phyloP scores from a whole-genome alignment of 35 echinoderm and acorn worm genomes.

The Diadema setosum region DNA sequence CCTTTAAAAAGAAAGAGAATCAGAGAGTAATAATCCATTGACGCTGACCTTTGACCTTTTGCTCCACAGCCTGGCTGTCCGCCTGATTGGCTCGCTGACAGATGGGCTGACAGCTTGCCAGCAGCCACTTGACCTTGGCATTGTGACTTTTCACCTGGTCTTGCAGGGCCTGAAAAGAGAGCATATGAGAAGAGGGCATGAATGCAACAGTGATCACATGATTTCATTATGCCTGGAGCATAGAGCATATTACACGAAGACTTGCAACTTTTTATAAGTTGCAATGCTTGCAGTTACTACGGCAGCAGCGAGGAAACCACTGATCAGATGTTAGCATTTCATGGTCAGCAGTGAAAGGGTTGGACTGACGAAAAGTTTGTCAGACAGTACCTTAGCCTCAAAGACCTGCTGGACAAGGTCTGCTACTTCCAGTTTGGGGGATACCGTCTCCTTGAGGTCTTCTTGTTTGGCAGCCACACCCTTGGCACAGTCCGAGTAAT shows the following conservation, averaged over 20 bases:
- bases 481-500: slow-evolving; percentile 18
- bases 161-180: slow-evolving; percentile 31
- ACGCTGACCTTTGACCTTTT: not conserved
- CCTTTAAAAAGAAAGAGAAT: too few species aligned
- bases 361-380: not conserved
- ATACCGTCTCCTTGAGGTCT: not conserved
- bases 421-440: slow-evolving; percentile 41
- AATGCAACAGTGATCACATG: too few species aligned
- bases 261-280: too few species aligned
- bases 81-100: slow-evolving; percentile 25
- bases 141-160: slow-evolving; percentile 50
- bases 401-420: slow-evolving; percentile 60
- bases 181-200: too few species aligned
- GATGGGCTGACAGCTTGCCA: slow-evolving; percentile 4
- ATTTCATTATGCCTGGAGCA: too few species aligned
- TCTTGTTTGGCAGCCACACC: slow-evolving; percentile 24
- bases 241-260: too few species aligned
- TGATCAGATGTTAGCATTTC: too few species aligned
- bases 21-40: too few species aligned
- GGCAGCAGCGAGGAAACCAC: too few species aligned
- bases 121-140: slow-evolving; percentile 13
- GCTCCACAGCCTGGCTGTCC: not conserved
- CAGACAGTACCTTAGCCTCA: slow-evolving; percentile 69
- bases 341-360: too few species aligned
- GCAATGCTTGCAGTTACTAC: too few species aligned